Base-by-base conservation (phyloP, 2,888 invertebrate genomes). In the Diarsia rubi region DNA sequence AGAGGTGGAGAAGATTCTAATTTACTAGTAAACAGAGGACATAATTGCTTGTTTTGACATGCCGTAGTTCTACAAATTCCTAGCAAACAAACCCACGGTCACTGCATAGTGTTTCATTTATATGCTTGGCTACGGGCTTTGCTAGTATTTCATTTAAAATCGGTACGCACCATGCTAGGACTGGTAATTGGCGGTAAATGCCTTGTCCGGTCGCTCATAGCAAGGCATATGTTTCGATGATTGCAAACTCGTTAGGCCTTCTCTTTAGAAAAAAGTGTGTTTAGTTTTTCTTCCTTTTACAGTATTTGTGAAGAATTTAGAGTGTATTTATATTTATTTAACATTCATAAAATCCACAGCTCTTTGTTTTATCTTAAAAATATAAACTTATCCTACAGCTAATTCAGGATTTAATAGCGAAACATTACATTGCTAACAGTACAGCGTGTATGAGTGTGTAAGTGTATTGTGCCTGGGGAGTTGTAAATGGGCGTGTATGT, bases 121-220 rank as follows among this genome's bases (percentile, higher is more conserved):
- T 6, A 27, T 11, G 31, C 16, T 11, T 6, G 3, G 1, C 24
- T 47, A 42, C 59, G 24, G 3, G 1, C 1, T 14, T 1, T 8
- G 42, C 66, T 64, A 42, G 52, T 77, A 45, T 83, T 68, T 64
- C 24, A 49, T 72, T n/a, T 65, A 57, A 69, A 69, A 62, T 65
- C 31, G 70, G 24, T 54, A 60, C 67, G 24, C 69, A 21, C 14
- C 47, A n/a, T 57, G 37, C 14, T 60, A 16, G 49, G 37, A 14
- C 45, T 21, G 16, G 66, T 82, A 85, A 87, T 85, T 75, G 75
- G n/a, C 31, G 49, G 64, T 60, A 72, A 79, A 73, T 66, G 59
- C 42, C 62, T 81, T 70, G 60, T 65, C 45, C 57, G 54, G 19
- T 12, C 27, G 27, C 3, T 81, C 21, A 67, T 59, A 27, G 12